Evolutionary conservation across 2,797 vertebrate genomes (phyloP).

Genomic region (Orientallactaga sibirica): DNA sequence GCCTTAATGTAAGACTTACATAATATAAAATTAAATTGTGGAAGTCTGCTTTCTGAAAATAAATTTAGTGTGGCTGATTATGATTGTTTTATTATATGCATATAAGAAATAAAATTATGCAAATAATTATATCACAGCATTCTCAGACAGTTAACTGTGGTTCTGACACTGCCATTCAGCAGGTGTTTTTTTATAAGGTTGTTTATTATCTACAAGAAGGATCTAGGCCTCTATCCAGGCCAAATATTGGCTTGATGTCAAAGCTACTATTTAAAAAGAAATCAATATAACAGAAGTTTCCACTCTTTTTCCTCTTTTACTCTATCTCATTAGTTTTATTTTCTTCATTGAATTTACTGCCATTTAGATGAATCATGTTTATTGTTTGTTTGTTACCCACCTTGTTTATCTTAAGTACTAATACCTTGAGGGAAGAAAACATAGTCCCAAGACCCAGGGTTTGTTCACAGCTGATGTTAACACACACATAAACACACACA

Average conservation of each 20-base stretch:
- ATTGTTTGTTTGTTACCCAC: background rate
- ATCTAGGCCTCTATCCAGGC: background rate
- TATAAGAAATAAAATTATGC: conserved; percentile 59
- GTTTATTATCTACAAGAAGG: background rate
- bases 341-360: conserved; percentile 20
- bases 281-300: background rate
- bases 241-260: background rate
- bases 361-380: conserved; percentile 1
- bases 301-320: background rate
- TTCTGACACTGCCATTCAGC: background rate
- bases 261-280: background rate
- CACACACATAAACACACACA: background rate
- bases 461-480: background rate
- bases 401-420: background rate
- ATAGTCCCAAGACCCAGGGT: background rate
- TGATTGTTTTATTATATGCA: conserved; percentile 31
- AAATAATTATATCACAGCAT: background rate
- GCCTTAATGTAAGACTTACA: background rate
- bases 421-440: background rate
- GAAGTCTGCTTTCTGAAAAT: conserved; percentile 57
- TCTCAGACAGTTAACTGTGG: background rate
- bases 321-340: conserved; percentile 7
- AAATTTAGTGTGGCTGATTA: conserved; percentile 46
- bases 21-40: conserved; percentile 28
- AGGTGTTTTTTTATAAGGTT: background rate